Evolutionary conservation across 2,888 invertebrate genomes (phyloP), one percentile per base, ranked within the genome.

Genomic region (Dione vanillae): DNA sequence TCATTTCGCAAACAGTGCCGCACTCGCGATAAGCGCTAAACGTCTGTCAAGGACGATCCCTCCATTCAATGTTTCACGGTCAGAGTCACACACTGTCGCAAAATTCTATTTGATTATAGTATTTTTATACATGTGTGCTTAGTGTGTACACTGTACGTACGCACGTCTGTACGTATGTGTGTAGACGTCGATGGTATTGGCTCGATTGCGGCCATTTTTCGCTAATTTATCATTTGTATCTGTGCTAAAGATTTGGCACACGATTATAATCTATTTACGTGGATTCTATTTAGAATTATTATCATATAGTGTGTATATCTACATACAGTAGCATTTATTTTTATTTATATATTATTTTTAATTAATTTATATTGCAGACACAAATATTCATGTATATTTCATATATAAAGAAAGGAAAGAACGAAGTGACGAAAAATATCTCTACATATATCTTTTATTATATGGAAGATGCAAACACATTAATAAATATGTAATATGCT

Each of bases 161-260:
- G 9, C 16, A 54, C 35, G n/a, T 54, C 35, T 54, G n/a, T 54
- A 35, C 27, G 14, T 27, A n/a, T 54, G n/a, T n/a, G n/a, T 43
- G 62, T 62, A 61, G 12, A 9, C 14, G 43, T 16, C 12, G 12
- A 27, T 27, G 27, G 16, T 41, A 58, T 40, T 41, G 58, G 41
- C 58, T 41, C 58, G 70, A 70, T 71, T 59, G 61, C 49, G 20
- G 49, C 37, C 45, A 56, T 67, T 70, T 67, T 49, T 49, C 47
- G 16, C 40, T 20, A 49, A 56, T 41, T 67, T 67, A 64, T 67
- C 67, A 52, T 47, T 16, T 14, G 56, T 67, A 67, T 47, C 58
- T n/a, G 37, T 7, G 37, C 35, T 20, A 51, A 65, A 27, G 10
- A 37, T 52, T n/a, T 45, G 56, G 54, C 58, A 68, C 35, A 19